Evolutionary conservation across 2,888 invertebrate genomes (phyloP).

Genomic region (Apeira syringaria): DNA sequence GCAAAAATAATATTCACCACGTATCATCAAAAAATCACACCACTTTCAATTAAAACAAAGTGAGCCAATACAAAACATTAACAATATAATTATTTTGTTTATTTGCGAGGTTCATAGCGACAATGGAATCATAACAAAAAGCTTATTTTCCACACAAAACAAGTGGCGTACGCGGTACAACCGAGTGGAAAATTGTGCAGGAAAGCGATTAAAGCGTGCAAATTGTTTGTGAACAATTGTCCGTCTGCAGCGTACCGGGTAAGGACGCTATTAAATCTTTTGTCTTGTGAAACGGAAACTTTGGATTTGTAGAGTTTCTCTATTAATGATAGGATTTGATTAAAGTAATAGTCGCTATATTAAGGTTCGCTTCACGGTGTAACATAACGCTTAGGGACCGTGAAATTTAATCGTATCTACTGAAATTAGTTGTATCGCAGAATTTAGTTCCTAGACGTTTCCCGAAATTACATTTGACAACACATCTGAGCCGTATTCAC

Average conservation of each 20-base stretch:
- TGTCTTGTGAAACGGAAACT: slow-evolving; percentile 20
- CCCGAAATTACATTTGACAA: slow-evolving; percentile 48
- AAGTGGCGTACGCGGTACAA: slow-evolving; percentile 54
- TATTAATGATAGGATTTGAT: no score
- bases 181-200: slow-evolving; percentile 53
- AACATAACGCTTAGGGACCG: not conserved
- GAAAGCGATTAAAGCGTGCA: slow-evolving; percentile 58
- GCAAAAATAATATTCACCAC: no score
- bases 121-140: slow-evolving; percentile 27
- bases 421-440: not conserved
- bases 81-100: slow-evolving; percentile 6
- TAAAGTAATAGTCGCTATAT: no score
- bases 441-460: slow-evolving; percentile 3
- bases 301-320: slow-evolving; percentile 13
- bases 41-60: not conserved
- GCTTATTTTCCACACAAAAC: slow-evolving; percentile 41
- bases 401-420: not conserved
- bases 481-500: slow-evolving; percentile 60
- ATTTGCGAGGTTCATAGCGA: slow-evolving; percentile 12
- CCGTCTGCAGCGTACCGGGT: slow-evolving; percentile 43
- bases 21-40: no score
- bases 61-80: slow-evolving; percentile 1
- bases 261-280: slow-evolving; percentile 44
- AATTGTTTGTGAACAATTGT: slow-evolving; percentile 62
- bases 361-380: no score